Evolutionary conservation across 1,140 invertebrate species (phyloP).

Genomic region (Dolichoris vasculosae): DNA sequence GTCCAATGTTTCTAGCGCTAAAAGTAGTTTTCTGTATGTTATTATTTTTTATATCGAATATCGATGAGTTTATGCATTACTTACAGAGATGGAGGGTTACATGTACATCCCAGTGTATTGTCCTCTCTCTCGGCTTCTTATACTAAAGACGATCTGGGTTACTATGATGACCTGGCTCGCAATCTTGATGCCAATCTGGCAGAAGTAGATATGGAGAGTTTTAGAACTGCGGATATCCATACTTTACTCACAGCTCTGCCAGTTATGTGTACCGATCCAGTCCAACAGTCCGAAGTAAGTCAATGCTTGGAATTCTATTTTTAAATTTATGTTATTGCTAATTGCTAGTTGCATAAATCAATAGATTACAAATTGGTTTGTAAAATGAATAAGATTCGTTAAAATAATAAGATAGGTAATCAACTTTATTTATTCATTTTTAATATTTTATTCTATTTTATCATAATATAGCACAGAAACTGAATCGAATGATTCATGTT

Average conservation of each 20-base stretch:
- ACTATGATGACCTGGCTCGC: conserved; percentile 89
- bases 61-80: conserved; percentile 28
- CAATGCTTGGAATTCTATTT: neutral
- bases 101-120: conserved; percentile 85
- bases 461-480: neutral
- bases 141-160: conserved; percentile 81
- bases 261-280: conserved; percentile 78
- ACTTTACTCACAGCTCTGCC: conserved; percentile 86
- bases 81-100: conserved; percentile 83
- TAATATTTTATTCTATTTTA: neutral
- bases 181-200: conserved; percentile 94
- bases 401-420: neutral
- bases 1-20: neutral
- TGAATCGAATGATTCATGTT: neutral
- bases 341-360: conserved; percentile 3
- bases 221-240: conserved; percentile 92
- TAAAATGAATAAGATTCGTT: neutral
- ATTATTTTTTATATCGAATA: conserved; percentile 18
- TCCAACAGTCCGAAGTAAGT: conserved; percentile 73
- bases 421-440: neutral
- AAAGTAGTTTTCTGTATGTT: neutral
- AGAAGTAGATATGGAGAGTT: conserved; percentile 96
- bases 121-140: conserved; percentile 87
- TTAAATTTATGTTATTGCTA: neutral
- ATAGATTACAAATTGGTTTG: neutral